Percentiles rank a stretch among this genome's conserved stretches.
phyloP scores from a whole-genome alignment of 92 coral and sea anemone genomes.

The Umimayanthus chanpuru region DNA sequence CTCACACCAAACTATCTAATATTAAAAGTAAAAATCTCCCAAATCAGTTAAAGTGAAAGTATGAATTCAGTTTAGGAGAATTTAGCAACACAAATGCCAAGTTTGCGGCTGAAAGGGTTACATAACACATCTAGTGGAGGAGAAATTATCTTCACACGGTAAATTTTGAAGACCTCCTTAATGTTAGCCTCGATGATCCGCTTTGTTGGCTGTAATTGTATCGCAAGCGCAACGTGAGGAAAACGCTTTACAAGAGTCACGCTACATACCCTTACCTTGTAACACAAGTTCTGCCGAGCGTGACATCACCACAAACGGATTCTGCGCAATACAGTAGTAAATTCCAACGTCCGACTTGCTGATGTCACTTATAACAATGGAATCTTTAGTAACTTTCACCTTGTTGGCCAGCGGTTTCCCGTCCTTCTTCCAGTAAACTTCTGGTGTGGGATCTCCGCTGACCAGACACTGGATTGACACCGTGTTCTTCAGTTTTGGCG shows the following conservation, averaged over 20 bases:
- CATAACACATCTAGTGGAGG: too few species aligned
- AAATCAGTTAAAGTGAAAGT: too few species aligned
- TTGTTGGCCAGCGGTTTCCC: constrained; percentile 26
- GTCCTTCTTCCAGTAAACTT: constrained; percentile 38
- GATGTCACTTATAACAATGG: constrained; percentile 22
- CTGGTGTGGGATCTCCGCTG: constrained; percentile 12
- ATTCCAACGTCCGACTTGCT: constrained; percentile 2
- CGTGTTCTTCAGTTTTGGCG: constrained; percentile 11
- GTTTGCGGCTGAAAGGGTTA: too few species aligned
- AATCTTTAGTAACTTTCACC: background rate
- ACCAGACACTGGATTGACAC: background rate
- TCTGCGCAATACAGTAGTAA: constrained; percentile 39
- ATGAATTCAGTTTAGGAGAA: too few species aligned
- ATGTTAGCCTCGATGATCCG: too few species aligned
- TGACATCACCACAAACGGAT: background rate
- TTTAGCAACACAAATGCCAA: too few species aligned
- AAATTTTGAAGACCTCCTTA: too few species aligned
- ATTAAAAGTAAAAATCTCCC: too few species aligned
- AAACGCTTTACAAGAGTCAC: background rate
- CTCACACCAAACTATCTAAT: too few species aligned
- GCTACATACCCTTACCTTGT: background rate
- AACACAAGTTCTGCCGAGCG: constrained; percentile 23
- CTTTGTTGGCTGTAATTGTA: background rate
- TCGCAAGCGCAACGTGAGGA: background rate
- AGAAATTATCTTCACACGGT: background rate